Base-by-base conservation (phyloP, 2,797 vertebrate genomes). In the Ispidina picta region DNA sequence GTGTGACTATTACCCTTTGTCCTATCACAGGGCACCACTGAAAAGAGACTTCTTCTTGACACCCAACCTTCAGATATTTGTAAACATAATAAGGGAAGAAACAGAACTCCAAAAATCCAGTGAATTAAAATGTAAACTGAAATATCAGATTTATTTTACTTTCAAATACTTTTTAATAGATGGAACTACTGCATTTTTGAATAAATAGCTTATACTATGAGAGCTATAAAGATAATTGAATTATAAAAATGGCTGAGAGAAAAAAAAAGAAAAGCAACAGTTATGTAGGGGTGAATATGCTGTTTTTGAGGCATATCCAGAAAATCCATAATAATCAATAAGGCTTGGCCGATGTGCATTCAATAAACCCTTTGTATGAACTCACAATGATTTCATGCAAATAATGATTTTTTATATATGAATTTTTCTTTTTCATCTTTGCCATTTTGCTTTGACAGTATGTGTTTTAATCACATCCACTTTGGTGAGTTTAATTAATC, bases 401-500 rank as follows among this genome's bases (percentile, higher is more conserved):
- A 87, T 85, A 92, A 93, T 80, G 62, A 90, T 93, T 94, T 86
- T 75, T 92, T 84, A 75, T 72, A 85, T 44, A 56, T 56, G 85
- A 83, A 49, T 90, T 72, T 80, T 92, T 90, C 89, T 88, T 88
- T 77, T 79, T 94, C 78, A 54, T 88, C 81, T 87, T 83, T 92
- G 69, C 94, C 56, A 33, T 87, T 63, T 77, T 70, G 52, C 82
- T 93, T 78, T 89, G 81, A 89, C 91, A 88, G 62, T 83, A 62
- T 39, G n/a, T 70, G 93, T 90, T 96, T 87, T 91, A 95, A 94
- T 91, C 60, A 78, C 73, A 83, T 83, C 72, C 70, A 80, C 59
- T 85, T 93, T 90, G 87, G 65, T 60, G 83, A 86, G 88, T 87
- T 95, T 91, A 93, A 96, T 96, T 95, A 93, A 92, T 93, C 83